These are phyloP conservation scores for Anthopleura sola DNA, from an alignment of 64 coral and sea anemone genomes.

Conservation along the genomic window DNA sequence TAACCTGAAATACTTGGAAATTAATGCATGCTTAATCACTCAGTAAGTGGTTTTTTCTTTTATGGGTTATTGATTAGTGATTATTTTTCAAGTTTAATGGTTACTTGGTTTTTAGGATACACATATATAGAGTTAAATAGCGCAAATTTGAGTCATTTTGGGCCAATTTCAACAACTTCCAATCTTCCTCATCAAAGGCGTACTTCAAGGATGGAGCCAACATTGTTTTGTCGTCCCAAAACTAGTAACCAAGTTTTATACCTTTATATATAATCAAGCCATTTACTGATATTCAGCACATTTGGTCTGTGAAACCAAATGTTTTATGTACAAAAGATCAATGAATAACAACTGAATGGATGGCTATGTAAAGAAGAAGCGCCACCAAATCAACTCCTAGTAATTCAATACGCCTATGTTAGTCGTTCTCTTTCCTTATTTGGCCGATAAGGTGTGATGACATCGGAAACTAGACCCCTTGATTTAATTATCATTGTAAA, in stretches of 20 bases:
- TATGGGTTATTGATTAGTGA: background rate
- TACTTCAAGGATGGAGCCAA: background rate
- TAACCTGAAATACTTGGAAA: too few species aligned
- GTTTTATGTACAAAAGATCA: too few species aligned
- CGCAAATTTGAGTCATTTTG: background rate
- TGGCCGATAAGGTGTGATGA: conserved; percentile 21
- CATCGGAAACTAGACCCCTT: background rate
- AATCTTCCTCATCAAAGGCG: background rate
- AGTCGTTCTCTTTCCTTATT: background rate
- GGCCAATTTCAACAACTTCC: background rate
- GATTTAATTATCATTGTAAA: conserved; percentile 4
- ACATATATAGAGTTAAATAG: background rate
- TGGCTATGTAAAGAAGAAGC: background rate
- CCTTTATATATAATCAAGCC: too few species aligned
- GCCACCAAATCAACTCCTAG: background rate
- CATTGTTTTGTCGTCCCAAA: background rate
- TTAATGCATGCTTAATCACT: too few species aligned
- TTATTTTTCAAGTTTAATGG: background rate
- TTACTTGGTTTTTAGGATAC: background rate
- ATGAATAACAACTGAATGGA: too few species aligned
- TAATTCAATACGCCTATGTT: background rate
- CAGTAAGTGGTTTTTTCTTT: background rate
- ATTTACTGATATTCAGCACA: too few species aligned
- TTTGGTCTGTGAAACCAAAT: too few species aligned
- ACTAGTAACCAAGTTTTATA: background rate